Percentiles rank a stretch among this genome's conserved stretches.
Conservation (phyloP, 2,888 invertebrate genomes). For the Ichneumoninae sp. region DNA sequence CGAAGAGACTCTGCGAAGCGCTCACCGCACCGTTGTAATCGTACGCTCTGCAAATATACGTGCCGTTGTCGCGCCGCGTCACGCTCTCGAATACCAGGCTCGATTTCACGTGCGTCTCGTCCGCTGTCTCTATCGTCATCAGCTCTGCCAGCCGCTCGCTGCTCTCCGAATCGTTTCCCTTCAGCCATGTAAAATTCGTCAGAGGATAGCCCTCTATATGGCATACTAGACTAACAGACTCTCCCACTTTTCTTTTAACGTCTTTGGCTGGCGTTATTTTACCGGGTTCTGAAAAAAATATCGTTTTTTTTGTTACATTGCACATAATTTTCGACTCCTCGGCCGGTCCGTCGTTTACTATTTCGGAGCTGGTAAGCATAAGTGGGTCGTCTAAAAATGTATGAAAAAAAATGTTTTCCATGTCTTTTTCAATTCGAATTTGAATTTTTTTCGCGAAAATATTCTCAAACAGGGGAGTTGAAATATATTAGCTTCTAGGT, state of each 20-base stretch:
- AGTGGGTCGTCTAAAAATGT: not conserved
- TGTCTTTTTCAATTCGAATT: not conserved
- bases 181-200: slow-evolving; percentile 86
- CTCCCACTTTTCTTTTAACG: slow-evolving; percentile 85
- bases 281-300: slow-evolving; percentile 84
- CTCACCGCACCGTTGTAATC: slow-evolving; percentile 84
- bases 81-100: slow-evolving; percentile 86
- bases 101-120: slow-evolving; percentile 87
- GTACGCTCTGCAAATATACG: slow-evolving; percentile 85
- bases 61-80: slow-evolving; percentile 90
- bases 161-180: slow-evolving; percentile 85
- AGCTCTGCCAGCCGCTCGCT: slow-evolving; percentile 81
- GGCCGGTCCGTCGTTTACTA: no score
- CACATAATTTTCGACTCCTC: no score
- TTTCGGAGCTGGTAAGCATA: no score
- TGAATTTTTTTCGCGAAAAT: no score
- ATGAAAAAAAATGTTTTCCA: no score
- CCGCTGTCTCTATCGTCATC: slow-evolving; percentile 83
- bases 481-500: no score
- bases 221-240: slow-evolving; percentile 86
- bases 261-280: slow-evolving; percentile 84
- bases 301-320: not conserved
- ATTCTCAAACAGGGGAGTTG: no score
- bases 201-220: slow-evolving; percentile 87
- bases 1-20: slow-evolving; percentile 85